Conservation (phyloP, 2,797 vertebrate species). For the Morelia viridis region DNA sequence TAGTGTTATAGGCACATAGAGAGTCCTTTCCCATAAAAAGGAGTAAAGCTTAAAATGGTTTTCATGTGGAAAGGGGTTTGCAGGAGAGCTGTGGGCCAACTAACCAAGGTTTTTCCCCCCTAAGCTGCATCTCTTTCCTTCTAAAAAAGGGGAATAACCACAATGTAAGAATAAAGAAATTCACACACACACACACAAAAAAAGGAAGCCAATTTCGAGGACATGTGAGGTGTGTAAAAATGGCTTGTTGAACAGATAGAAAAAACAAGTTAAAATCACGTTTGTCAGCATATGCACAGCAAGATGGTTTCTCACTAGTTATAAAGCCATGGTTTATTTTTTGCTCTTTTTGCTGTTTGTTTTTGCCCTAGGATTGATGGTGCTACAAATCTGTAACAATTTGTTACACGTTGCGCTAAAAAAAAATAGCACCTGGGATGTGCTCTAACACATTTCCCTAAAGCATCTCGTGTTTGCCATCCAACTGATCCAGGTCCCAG, state of each 20-base stretch:
- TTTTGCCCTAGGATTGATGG: slow-evolving; percentile 21
- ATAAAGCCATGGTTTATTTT: slow-evolving; percentile 53
- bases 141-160: too few species aligned
- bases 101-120: too few species aligned
- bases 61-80: not conserved
- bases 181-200: too few species aligned
- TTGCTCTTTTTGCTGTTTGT: slow-evolving; percentile 54
- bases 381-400: slow-evolving; percentile 66
- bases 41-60: not conserved
- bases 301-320: slow-evolving; percentile 57
- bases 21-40: not conserved
- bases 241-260: slow-evolving; percentile 45
- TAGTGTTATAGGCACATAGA: not conserved
- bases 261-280: slow-evolving; percentile 47
- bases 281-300: slow-evolving; percentile 57
- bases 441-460: slow-evolving; percentile 74
- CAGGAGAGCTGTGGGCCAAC: not conserved
- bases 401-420: slow-evolving; percentile 80
- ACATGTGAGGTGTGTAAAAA: not conserved
- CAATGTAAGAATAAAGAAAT: too few species aligned
- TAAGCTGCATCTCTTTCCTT: not conserved
- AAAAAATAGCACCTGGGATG: slow-evolving; percentile 79
- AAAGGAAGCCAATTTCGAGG: not conserved
- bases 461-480: slow-evolving; percentile 70
- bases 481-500: slow-evolving; percentile 42